Conservation (phyloP, 1,140 invertebrate species). For the Pseudobourletiella spinata region DNA sequence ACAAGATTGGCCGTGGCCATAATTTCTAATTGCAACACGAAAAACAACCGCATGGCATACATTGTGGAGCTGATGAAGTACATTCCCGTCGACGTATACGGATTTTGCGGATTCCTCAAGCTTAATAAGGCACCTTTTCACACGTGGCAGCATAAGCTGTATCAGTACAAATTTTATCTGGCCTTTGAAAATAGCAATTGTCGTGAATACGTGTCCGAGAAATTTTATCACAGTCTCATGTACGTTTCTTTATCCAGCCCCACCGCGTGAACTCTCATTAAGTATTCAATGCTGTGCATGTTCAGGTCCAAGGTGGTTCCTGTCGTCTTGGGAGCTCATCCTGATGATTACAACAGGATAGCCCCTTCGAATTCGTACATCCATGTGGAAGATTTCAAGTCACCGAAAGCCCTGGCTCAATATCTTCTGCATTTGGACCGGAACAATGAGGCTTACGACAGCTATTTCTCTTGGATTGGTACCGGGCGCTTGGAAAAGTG, state of each 20-base stretch:
- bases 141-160: background rate
- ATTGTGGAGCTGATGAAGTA: slow-evolving; percentile 48
- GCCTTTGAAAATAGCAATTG: slow-evolving; percentile 96
- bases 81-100: slow-evolving; percentile 58
- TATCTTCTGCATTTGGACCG: slow-evolving; percentile 40
- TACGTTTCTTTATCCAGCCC: slow-evolving; percentile 2
- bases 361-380: slow-evolving; percentile 46
- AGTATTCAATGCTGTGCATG: background rate
- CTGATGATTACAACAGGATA: slow-evolving; percentile 37
- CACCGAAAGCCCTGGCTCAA: slow-evolving; percentile 39
- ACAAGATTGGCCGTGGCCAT: slow-evolving; percentile 53
- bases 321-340: slow-evolving; percentile 45
- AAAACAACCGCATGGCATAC: slow-evolving; percentile 48
- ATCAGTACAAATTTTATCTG: slow-evolving; percentile 66
- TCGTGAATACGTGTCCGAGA: slow-evolving; percentile 91
- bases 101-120: slow-evolving; percentile 47
- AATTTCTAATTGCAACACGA: slow-evolving; percentile 51
- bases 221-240: slow-evolving; percentile 85
- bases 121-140: slow-evolving; percentile 36
- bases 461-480: slow-evolving; percentile 43
- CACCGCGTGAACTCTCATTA: background rate
- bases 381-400: slow-evolving; percentile 45
- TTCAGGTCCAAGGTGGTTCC: slow-evolving; percentile 40
- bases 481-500: no score
- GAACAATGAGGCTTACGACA: slow-evolving; percentile 40